Conservation (phyloP, 2,797 vertebrate genomes). For the Cephalopachus bancanus region DNA sequence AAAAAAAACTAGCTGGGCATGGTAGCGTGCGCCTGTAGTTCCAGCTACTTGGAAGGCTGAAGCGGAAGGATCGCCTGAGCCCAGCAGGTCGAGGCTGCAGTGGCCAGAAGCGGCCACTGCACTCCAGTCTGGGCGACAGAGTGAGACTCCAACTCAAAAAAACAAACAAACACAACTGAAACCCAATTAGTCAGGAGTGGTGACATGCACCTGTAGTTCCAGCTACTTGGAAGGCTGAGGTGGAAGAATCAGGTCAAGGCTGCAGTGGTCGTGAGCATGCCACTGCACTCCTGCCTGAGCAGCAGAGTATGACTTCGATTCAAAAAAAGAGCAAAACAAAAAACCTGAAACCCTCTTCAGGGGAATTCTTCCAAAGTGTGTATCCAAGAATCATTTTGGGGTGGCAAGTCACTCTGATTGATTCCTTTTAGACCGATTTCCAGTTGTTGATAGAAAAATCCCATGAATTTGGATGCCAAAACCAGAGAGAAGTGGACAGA, state of each 20-base stretch:
- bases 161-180: too few species aligned
- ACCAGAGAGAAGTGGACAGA: not conserved
- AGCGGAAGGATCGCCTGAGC: not conserved
- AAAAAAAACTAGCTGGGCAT: too few species aligned
- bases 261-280: not conserved
- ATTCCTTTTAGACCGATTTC: not conserved
- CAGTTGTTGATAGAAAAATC: not conserved
- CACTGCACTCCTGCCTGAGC: not conserved
- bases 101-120: not conserved
- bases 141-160: not conserved
- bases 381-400: constrained; percentile 3
- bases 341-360: not conserved
- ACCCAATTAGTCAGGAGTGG: not conserved
- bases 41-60: not conserved
- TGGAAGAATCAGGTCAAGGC: not conserved
- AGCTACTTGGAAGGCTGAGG: not conserved
- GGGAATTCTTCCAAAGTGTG: not conserved
- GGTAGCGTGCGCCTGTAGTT: too few species aligned
- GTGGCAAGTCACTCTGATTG: constrained; percentile 6
- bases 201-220: not conserved
- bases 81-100: not conserved
- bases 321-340: not conserved
- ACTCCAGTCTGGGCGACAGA: not conserved
- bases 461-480: not conserved
- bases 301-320: not conserved